Base-by-base conservation (phyloP, 2,888 invertebrate genomes). In the Elmis aenea region DNA sequence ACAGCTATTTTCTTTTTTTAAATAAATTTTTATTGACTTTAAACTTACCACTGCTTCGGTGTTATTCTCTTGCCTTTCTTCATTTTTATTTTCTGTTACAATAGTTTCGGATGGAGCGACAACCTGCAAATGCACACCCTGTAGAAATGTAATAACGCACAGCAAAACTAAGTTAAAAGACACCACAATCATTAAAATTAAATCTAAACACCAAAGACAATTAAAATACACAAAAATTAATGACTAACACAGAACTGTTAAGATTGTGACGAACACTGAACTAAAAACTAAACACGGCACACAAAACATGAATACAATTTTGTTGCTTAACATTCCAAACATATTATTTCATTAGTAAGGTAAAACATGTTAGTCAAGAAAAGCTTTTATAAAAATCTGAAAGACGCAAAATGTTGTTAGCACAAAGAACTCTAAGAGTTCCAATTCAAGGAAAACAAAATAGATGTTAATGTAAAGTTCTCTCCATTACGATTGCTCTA, bases 401-500 rank as follows among this genome's bases (percentile, higher is more conserved):
- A 36, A 31, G 10, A 18, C 30, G 25, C 25, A 26, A 39, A 38
- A 28, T 38, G 28, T 24, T 42, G 52, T 52, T 52, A 52, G 51
- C 46, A 52, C 46, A 48, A 49, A 41, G 40, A 32, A 28, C 33
- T 25, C 34, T 2, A 18, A 26, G 22, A 26, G 6, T 11, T 33
- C 14, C 5, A 4, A 22, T 41, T 40, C 42, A 47, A 46, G 8
- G 8, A 34, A 29, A 49, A 44, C 50, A 48, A 46, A 54, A 50
- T 44, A 42, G 26, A 30, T 38, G 45, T 45, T 48, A 48, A 43
- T 57, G 50, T 51, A 55, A 58, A 58, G 46, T 48, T 52, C 47
- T 54, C 50, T 54, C 56, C 51, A 48, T 50, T 47, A 48, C 45
- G 41, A 30, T 50, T 51, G 48, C 52, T 36, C 43, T 64, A 65